phyloP scores from a whole-genome alignment of 2,113 vertebrate genomes.

The Brachyhypopomus occidentalis region DNA sequence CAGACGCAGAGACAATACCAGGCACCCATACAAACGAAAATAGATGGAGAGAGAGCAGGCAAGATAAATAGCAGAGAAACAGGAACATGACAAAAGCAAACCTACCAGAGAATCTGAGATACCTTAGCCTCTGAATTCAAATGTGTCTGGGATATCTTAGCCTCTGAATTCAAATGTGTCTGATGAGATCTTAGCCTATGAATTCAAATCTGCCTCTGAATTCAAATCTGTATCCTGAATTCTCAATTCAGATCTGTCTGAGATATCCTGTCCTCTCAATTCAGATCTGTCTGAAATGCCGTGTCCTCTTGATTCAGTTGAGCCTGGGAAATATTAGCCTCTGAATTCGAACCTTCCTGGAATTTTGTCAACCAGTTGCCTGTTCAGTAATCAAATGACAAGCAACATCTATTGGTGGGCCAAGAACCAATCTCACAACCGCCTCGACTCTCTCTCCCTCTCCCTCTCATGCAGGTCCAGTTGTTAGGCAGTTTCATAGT shows the following conservation, averaged over 20 bases:
- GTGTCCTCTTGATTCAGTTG: slow-evolving; percentile 16
- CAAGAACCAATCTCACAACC: slow-evolving; percentile 71
- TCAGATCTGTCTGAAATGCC: slow-evolving; percentile 57
- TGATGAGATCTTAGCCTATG: no score
- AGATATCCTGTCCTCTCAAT: not conserved
- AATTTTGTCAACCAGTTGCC: slow-evolving; percentile 69
- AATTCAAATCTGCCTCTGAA: no score
- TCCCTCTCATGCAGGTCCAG: slow-evolving; percentile 32
- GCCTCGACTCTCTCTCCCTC: slow-evolving; percentile 54
- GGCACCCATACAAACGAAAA: slow-evolving; percentile 14
- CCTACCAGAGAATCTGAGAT: slow-evolving; percentile 46
- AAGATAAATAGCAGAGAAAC: slow-evolving; percentile 12
- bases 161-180: no score
- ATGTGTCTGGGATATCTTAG: no score
- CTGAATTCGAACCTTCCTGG: slow-evolving; percentile 43
- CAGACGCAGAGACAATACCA: slow-evolving; percentile 21
- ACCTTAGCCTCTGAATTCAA: slow-evolving; percentile 51
- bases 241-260: slow-evolving; percentile 52
- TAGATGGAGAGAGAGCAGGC: slow-evolving; percentile 24
- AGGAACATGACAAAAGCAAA: slow-evolving; percentile 4
- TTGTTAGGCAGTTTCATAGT: slow-evolving; percentile 5
- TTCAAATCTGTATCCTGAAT: not conserved
- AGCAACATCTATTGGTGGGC: slow-evolving; percentile 81
- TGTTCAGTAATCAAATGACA: slow-evolving; percentile 77
- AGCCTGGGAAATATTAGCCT: slow-evolving; percentile 50